Base-by-base conservation (phyloP, 2,113 vertebrate species). In the Hiodon tergisus region DNA sequence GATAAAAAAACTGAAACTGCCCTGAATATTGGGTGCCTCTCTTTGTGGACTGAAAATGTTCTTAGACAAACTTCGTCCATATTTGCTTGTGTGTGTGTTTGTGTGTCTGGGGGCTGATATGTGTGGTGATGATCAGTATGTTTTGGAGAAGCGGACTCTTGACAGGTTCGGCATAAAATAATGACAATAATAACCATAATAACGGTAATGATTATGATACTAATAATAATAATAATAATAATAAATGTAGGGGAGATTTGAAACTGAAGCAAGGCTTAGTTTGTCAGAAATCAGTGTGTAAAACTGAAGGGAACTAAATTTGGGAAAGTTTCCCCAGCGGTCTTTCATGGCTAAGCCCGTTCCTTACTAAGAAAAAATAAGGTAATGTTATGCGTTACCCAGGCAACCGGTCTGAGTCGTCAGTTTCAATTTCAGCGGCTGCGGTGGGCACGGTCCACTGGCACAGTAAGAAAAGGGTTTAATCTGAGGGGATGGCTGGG, bases 401-500 rank as follows among this genome's bases (percentile, higher is more conserved):
- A 13, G 80, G 81, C 81, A 84, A 86, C 81, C 54, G 66, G 81
- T 78, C 78, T 75, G 66, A 83, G 71, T 82, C 81, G 82, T 79
- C 80, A 66, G 79, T 81, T 84, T 81, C 76, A 79, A 78, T 84
- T 84, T 78, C 63, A 51, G 70, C 66, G 77, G 75, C 31, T 31
- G 31, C 50, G 68, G 60, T 57, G 65, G 75, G 80, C 74, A 80
- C 17, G 80, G 77, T 81, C 73, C 80, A 83, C 71, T 82, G 81
- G 72, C 53, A 71, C 62, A 66, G 62, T 86, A 86, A 88, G 81
- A 89, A 88, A 87, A 76, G 76, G 66, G 47, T 14, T 79, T 88
- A 87, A 90, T 90, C 85, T 86, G 69, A 52, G 85, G 87, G 86
- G 88, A 87, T 83, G 88, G 77, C 82, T 78, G 77, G 80, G 76